These are phyloP conservation scores for Myopa testacea DNA, from an alignment of 2,888 invertebrate species.

Conservation along the genomic window DNA sequence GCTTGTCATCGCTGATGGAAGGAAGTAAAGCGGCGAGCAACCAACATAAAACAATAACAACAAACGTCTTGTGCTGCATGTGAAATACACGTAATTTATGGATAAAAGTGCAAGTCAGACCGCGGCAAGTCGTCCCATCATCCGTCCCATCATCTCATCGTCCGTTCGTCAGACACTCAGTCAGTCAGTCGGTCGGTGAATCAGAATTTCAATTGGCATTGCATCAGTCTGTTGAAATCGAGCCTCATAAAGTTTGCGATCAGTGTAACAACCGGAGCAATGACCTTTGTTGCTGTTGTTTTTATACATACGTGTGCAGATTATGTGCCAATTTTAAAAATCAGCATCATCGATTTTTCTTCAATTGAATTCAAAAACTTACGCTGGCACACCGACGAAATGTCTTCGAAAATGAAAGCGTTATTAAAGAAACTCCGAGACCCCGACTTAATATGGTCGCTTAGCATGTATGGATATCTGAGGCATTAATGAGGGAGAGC, in stretches of 20 bases:
- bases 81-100: conserved; percentile 12
- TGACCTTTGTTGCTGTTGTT: not conserved
- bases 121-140: not conserved
- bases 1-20: conserved; percentile 45
- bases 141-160: not conserved
- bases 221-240: too few species aligned
- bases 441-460: not conserved
- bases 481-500: not conserved
- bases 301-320: not conserved
- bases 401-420: conserved; percentile 9
- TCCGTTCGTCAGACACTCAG: not conserved
- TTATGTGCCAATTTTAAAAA: conserved; percentile 7
- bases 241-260: not conserved
- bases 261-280: not conserved
- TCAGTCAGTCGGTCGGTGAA: not conserved
- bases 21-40: conserved; percentile 48
- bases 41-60: conserved; percentile 30
- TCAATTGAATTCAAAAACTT: not conserved
- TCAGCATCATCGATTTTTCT: conserved; percentile 13
- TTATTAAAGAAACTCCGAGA: conserved; percentile 8
- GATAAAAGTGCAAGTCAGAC: conserved; percentile 35
- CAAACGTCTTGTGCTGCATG: conserved; percentile 19
- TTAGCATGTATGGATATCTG: too few species aligned
- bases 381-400: not conserved
- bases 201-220: not conserved